A percentile compares a stretch with the other conserved stretches of the same genome.
These are phyloP conservation scores for Rousettus leschenaultii DNA, from an alignment of 2,113 vertebrate genomes.

Conservation along the genomic window DNA sequence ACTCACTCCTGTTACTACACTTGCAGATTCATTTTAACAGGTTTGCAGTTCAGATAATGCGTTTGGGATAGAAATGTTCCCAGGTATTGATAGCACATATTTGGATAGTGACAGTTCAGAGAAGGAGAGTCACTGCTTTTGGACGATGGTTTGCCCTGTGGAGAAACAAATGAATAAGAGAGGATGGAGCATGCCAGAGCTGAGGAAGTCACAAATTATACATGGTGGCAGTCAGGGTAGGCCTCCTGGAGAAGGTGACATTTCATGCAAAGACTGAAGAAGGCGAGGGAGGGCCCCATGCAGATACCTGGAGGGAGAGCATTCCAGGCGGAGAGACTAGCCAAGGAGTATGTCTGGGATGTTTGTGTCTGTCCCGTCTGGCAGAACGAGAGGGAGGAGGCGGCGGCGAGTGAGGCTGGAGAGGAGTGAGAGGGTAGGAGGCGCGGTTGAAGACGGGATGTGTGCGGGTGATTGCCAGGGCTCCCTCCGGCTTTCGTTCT, in stretches of 20 bases:
- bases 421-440: background rate
- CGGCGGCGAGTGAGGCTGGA: background rate
- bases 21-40: background rate
- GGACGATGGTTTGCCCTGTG: background rate
- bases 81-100: background rate
- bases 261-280: background rate
- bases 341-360: background rate
- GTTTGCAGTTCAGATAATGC: background rate
- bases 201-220: background rate
- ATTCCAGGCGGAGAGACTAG: background rate
- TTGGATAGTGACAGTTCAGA: background rate
- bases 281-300: background rate
- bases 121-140: background rate
- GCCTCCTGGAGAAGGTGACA: background rate
- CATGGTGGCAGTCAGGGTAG: background rate
- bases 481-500: background rate
- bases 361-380: background rate
- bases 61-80: background rate
- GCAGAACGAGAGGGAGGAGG: background rate
- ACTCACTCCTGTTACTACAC: background rate
- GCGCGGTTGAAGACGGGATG: background rate
- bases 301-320: background rate
- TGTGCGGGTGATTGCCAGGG: rapidly evolving
- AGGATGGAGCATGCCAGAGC: background rate
- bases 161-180: background rate